Base-by-base conservation (phyloP, 1,140 invertebrate genomes). In the Stegodyphus dumicola region DNA sequence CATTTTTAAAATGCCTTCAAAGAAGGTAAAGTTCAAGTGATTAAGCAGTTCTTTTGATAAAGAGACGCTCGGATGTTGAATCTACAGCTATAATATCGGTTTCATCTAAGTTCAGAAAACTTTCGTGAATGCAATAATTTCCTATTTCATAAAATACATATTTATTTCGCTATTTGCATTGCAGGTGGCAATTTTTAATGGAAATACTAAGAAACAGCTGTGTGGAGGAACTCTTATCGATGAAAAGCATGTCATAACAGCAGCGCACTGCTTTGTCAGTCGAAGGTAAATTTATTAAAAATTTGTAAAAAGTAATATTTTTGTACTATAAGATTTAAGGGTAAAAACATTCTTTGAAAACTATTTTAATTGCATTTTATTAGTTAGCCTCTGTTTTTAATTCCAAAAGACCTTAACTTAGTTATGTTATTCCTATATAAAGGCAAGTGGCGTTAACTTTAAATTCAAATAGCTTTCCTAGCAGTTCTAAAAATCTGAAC, bases 201-300 rank as follows among this genome's bases (percentile, higher is more conserved):
- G 84, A 10, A 86, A 73, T 11, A 64, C 69, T 6, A n/a, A 77
- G 60, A 77, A 70, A 13, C 84, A 86, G 10, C 53, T 87, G 7
- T 91, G 90, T 86, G 90, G 90, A 51, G 90, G 89, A 11, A 88
- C 88, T 65, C 79, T 91, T 7, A 88, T 91, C 52, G 88, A 89
- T 66, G 88, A 89, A 17, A 86, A 88, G 33, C 90, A 90, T 88
- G 87, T 91, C 6, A 48, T 91, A 7, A 91, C 91, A 17, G 91
- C 91, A 56, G 89, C 89, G 5, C 90, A 91, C 87, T 91, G 91
- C 48, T 85, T 88, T 49, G 81, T 49, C 7, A 74, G 74, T 10
- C 77, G 33, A 65, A 83, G 78, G 86, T 87, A 60, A 60, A 15
- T 60, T 60, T 11, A 15, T 60, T 9, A 60, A 60, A 11, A 60